A percentile compares a stretch with the other conserved stretches of the same genome.
Conservation (phyloP, 1,140 invertebrate species). For the Drosophila trapezifrons region DNA sequence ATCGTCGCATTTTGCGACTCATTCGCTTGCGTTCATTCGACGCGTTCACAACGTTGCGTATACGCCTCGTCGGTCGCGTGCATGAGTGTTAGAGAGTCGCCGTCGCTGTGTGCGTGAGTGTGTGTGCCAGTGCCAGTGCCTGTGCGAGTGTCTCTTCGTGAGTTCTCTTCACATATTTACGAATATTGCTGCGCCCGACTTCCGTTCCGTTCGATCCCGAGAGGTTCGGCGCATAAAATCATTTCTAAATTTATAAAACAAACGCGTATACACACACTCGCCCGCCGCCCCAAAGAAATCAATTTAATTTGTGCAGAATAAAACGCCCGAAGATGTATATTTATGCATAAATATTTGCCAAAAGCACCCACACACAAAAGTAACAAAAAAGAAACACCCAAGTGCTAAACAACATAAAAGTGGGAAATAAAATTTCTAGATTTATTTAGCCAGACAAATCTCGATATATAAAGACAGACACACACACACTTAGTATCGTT, state of each 20-base stretch:
- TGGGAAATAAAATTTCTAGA: conserved; percentile 38
- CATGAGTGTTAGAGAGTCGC: conserved; percentile 29
- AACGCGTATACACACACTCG: conserved; percentile 55
- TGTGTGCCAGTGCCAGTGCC: conserved; percentile 2
- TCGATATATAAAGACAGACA: conserved; percentile 11
- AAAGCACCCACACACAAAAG: conserved; percentile 24
- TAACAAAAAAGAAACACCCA: conserved; percentile 1
- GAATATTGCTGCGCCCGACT: conserved; percentile 39
- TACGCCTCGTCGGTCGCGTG: conserved; percentile 53
- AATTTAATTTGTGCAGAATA: conserved; percentile 56
- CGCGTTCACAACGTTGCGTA: conserved; percentile 74
- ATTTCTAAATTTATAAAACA: conserved; percentile 79
- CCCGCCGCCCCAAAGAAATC: conserved; percentile 29
- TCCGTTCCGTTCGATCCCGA: conserved; percentile 50
- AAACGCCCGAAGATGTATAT: conserved; percentile 39
- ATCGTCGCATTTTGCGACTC: conserved; percentile 28
- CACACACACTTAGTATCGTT: background rate
- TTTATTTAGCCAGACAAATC: conserved; percentile 29
- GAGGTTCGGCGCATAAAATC: conserved; percentile 57
- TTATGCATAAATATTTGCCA: conserved; percentile 57
- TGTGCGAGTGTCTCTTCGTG: conserved; percentile 20
- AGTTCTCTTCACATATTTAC: conserved; percentile 40
- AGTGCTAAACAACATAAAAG: conserved; percentile 51
- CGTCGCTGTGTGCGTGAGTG: conserved; percentile 15
- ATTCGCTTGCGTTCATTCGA: conserved; percentile 64